Base-by-base conservation (phyloP, 2,888 invertebrate genomes). In the Tanytarsus gracilentus region DNA sequence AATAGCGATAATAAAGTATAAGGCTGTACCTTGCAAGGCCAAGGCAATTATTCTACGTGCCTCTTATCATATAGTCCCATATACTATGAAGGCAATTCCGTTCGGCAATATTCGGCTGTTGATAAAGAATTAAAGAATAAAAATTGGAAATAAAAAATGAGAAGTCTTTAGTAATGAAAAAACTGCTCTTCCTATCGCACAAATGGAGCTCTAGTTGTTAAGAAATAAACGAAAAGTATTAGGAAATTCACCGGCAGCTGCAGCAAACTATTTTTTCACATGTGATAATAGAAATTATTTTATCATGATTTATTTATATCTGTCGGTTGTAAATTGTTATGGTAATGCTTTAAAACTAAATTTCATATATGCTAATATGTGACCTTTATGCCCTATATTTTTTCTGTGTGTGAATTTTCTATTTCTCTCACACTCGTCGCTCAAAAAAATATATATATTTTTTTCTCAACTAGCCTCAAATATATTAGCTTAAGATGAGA, bases 291-390 rank as follows among this genome's bases (percentile, higher is more conserved):
- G 9, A 11, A 25, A 23, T 3, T 25, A n/a, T 36, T 36, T n/a
- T 49, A 44, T 39, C 63, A 73, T 74, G 73, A 70, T 73, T 69
- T 73, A 73, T 66, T 65, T 73, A 64, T 73, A 69, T 64, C 68
- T 73, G 62, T 71, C 71, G 66, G 70, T 71, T 60, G 67, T 68
- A 61, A 72, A 69, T 64, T 72, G 70, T 66, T 74, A 74, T 66
- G 73, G 73, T 74, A 68, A 72, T 72, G 25, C 18, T 39, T 61
- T 25, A 51, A n/a, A 56, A 33, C 3, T 33, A n/a, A 33, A 5
- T 33, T 33, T 33, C 33, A 33, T 33, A 39, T n/a, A 49, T 40
- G 50, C 26, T 51, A 26, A 26, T 51, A 26, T 29, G 18, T 30
- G 30, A 48, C 14, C 33, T 48, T 49, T 26, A 23, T 60, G 26